Percentiles rank a stretch among this genome's conserved stretches.
Conservation (phyloP, 2,797 vertebrate species). For the Buphagus erythrorhynchus region DNA sequence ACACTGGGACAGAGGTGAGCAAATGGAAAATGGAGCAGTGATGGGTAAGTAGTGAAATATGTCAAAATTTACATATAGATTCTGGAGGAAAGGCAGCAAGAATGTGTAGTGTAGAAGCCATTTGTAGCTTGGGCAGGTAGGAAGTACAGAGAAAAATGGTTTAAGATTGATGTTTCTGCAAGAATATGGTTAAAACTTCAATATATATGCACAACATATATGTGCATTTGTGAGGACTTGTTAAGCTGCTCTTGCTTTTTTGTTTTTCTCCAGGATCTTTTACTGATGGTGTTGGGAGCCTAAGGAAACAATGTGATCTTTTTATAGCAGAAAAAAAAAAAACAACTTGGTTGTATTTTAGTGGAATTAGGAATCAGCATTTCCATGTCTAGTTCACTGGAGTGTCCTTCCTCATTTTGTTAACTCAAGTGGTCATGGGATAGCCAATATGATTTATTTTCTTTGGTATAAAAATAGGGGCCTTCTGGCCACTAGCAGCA, state of each 20-base stretch:
- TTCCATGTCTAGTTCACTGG: slow-evolving; percentile 38
- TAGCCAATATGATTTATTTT: slow-evolving; percentile 2
- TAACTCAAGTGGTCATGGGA: not conserved
- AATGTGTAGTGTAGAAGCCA: not conserved
- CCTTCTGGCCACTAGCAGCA: slow-evolving; percentile 4
- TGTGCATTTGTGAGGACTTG: fast-evolving
- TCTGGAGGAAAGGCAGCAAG: not conserved
- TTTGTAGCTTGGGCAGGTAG: not conserved
- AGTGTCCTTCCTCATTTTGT: slow-evolving; percentile 58
- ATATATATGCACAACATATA: too few relatives aligned
- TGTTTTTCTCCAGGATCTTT: not conserved
- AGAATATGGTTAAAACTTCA: not conserved
- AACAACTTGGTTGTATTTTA: not conserved
- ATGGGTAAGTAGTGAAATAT: not conserved
- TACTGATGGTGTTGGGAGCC: not conserved
- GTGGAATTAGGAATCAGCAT: slow-evolving; percentile 49
- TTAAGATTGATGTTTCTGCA: not conserved
- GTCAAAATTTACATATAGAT: not conserved
- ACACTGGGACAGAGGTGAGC: not conserved
- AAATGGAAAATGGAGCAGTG: not conserved
- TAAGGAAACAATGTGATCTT: slow-evolving; percentile 4
- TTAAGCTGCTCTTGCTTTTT: not conserved
- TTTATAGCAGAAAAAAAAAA: not conserved
- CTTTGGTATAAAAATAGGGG: slow-evolving; percentile 24
- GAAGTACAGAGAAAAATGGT: not conserved